phyloP scores from a whole-genome alignment of 2,888 invertebrate genomes.

The Catocala sponsa region DNA sequence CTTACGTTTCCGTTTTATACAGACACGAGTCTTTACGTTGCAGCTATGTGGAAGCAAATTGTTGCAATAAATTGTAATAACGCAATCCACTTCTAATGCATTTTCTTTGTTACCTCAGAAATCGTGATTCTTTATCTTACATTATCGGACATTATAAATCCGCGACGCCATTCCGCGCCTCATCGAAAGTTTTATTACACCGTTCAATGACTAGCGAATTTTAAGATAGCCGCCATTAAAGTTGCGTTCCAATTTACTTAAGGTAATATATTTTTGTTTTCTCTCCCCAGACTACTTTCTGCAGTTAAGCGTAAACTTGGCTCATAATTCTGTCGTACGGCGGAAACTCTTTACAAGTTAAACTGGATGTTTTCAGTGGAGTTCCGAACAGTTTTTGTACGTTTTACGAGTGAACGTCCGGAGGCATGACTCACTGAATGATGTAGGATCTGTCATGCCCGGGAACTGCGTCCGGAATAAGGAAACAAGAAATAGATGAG shows the following conservation, averaged over 20 bases:
- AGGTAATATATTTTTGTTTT: conserved; percentile 62
- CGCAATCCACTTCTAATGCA: conserved; percentile 10
- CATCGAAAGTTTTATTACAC: conserved; percentile 25
- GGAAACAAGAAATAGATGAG: conserved; percentile 29
- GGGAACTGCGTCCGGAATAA: conserved; percentile 22
- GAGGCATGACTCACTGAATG: conserved; percentile 47
- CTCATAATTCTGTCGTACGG: conserved; percentile 73
- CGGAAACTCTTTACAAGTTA: conserved; percentile 76
- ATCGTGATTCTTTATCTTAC: neutral
- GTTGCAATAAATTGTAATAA: conserved; percentile 26
- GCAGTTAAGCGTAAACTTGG: conserved; percentile 67
- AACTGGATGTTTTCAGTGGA: conserved; percentile 71
- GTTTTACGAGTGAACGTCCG: conserved; percentile 58
- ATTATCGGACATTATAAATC: conserved; percentile 25
- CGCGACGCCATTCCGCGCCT: conserved; percentile 7
- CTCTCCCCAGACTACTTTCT: conserved; percentile 55
- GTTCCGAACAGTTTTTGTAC: conserved; percentile 68
- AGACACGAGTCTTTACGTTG: conserved; percentile 14
- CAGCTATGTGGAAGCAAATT: conserved; percentile 8
- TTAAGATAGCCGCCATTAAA: conserved; percentile 36
- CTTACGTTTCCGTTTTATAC: too few relatives aligned
- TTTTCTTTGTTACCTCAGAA: conserved; percentile 20
- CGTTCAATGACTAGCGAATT: conserved; percentile 37
- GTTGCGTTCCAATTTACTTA: conserved; percentile 39
- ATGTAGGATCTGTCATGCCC: conserved; percentile 39